Evolutionary conservation across 1,140 invertebrate species (phyloP).

Genomic region (Sarcophaga bullata): DNA sequence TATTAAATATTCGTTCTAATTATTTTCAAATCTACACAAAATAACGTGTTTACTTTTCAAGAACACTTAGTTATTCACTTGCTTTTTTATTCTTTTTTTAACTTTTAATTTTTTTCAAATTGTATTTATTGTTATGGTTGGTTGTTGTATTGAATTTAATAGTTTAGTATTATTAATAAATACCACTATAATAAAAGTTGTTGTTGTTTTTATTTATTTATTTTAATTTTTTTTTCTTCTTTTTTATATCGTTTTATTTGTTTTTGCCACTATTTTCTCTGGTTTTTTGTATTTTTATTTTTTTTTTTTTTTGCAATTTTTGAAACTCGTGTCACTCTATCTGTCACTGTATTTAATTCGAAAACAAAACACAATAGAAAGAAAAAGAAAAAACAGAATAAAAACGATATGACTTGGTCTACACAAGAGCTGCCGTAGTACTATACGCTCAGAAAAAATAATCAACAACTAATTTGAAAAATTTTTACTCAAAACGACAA

Average conservation of each 20-base stretch:
- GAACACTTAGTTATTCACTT: not conserved
- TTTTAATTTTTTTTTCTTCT: not conserved
- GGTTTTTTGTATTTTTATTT: constrained; percentile 2
- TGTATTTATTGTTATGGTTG: not conserved
- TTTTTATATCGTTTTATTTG: not conserved
- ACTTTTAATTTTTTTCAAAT: not conserved
- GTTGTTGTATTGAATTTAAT: not conserved
- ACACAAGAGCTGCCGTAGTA: constrained; percentile 11
- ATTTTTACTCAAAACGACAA: not conserved
- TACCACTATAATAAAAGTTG: not conserved
- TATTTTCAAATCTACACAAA: not conserved
- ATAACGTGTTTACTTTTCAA: not conserved
- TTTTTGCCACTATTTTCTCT: not conserved
- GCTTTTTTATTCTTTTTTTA: not conserved
- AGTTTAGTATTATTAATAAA: constrained; percentile 8
- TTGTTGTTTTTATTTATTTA: not conserved
- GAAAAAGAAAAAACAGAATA: not conserved
- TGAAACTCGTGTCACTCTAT: constrained; percentile 10
- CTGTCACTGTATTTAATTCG: not conserved
- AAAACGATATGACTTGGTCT: not conserved
- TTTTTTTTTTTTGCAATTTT: not conserved
- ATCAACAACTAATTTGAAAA: not conserved
- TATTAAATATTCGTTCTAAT: not conserved
- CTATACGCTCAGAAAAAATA: constrained; percentile 13
- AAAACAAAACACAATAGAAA: too few species aligned